Base-by-base conservation (phyloP, 2,113 vertebrate species). In the Chaetops frenatus region DNA sequence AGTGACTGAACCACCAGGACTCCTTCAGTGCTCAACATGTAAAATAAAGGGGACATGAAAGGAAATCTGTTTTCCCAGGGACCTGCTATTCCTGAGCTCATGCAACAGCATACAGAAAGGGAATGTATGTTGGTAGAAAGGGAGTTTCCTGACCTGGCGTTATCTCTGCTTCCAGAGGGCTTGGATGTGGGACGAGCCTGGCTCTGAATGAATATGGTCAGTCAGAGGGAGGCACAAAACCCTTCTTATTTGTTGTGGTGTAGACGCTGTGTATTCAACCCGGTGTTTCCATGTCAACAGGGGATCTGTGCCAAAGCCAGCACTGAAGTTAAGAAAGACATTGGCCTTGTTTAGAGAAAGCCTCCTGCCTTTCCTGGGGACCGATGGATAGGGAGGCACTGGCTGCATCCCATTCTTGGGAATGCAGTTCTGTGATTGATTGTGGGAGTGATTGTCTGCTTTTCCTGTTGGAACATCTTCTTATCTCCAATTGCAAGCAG, bases 241-340 rank as follows among this genome's bases (percentile, higher is more conserved):
- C 47, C 36, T 73, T 78, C 77, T 90, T 90, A 90, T 91, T 92
- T 94, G 70, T 84, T 76, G 81, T 73, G 91, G 67, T 91, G 90
- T 62, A 62, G 71, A 51, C 70, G 58, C 81, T 90, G 64, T 92
- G 91, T 96, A 54, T 91, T 86, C 95, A 86, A 24, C 80, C n/a
- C 7, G 0, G 47, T 54, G 73, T 96, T 97, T 93, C 94, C 94
- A 88, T 97, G 88, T 90, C 92, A 95, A 74, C 73, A 50, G 74
- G 72, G 64, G 82, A 48, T n/a, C 48, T 17, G 70, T 94, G 86
- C 95, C 95, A 96, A 81, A 95, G 64, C 38, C 38, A 45, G 80
- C 54, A 12, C 57, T 50, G 7, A 57, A 91, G 88, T 81, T 74
- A 40, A 45, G 40, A 71, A 95, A 90, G 95, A 91, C 86, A 28